Evolutionary conservation across 2,113 vertebrate species (phyloP).

Genomic region (Macquaria australasica): DNA sequence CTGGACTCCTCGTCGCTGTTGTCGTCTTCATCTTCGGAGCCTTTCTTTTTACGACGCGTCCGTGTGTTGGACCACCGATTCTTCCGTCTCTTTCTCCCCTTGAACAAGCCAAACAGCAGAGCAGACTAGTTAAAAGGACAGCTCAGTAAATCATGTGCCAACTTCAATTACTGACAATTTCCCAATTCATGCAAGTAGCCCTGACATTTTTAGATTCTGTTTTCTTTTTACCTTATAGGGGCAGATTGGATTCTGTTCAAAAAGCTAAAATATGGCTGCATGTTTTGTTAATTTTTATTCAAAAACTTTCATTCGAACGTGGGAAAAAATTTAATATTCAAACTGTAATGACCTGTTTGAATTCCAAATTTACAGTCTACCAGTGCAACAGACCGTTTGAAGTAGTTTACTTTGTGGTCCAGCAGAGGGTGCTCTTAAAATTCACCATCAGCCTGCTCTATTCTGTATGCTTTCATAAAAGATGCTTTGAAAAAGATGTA

Average conservation of each 20-base stretch:
- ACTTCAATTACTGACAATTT: not conserved
- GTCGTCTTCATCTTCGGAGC: constrained; percentile 89
- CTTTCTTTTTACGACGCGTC: constrained; percentile 92
- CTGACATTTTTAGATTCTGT: not conserved
- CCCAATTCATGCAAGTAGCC: no score
- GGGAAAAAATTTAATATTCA: no score
- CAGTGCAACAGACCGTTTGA: no score
- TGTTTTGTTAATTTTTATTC: not conserved
- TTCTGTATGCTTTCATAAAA: not conserved
- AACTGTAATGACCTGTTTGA: no score
- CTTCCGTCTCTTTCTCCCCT: constrained; percentile 86
- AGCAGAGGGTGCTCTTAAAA: no score
- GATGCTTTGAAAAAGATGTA: not conserved
- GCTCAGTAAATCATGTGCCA: not conserved
- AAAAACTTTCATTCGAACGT: no score
- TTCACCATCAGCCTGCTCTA: no score
- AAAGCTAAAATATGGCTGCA: not conserved
- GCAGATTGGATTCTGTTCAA: not conserved
- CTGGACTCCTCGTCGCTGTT: constrained; percentile 77
- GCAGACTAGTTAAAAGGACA: no score
- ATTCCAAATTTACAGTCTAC: no score
- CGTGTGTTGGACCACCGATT: constrained; percentile 91
- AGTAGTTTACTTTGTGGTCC: no score
- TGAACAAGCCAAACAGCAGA: not conserved
- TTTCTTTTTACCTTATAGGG: not conserved